Conservation (phyloP, 2,797 vertebrate species). For the Sciurus carolinensis region DNA sequence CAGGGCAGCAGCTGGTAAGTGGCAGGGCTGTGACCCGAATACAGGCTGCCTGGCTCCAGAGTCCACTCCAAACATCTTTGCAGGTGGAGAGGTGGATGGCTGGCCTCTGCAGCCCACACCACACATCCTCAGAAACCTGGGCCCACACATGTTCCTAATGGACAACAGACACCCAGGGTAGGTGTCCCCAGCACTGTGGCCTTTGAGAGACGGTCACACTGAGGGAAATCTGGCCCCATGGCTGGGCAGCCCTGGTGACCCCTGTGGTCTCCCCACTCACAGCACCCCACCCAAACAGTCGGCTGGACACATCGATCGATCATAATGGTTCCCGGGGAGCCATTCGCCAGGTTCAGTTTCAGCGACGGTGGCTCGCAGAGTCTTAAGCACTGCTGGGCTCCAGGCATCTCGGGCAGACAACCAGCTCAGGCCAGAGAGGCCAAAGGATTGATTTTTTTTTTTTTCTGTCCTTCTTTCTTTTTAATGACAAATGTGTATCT, state of each 20-base stretch:
- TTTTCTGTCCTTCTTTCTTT: conserved; percentile 66
- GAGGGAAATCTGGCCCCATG: neutral
- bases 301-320: conserved; percentile 28
- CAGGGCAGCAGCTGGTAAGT: neutral
- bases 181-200: neutral
- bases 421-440: conserved; percentile 70
- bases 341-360: conserved; percentile 29
- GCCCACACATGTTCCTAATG: rapidly evolving
- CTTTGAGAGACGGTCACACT: neutral
- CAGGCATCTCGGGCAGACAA: conserved; percentile 54
- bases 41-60: neutral
- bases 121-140: neutral
- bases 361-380: neutral
- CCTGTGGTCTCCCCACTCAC: conserved; percentile 63
- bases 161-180: neutral
- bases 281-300: conserved; percentile 50
- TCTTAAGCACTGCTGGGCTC: conserved; percentile 81
- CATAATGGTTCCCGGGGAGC: conserved; percentile 73
- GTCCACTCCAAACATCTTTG: neutral
- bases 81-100: neutral
- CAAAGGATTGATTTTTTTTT: conserved; percentile 73
- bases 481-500: conserved; percentile 75
- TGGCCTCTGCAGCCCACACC: neutral
- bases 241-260: neutral
- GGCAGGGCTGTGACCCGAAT: neutral